These are phyloP conservation scores for Brachypteracias leptosomus DNA, from an alignment of 2,113 vertebrate species.

Conservation along the genomic window DNA sequence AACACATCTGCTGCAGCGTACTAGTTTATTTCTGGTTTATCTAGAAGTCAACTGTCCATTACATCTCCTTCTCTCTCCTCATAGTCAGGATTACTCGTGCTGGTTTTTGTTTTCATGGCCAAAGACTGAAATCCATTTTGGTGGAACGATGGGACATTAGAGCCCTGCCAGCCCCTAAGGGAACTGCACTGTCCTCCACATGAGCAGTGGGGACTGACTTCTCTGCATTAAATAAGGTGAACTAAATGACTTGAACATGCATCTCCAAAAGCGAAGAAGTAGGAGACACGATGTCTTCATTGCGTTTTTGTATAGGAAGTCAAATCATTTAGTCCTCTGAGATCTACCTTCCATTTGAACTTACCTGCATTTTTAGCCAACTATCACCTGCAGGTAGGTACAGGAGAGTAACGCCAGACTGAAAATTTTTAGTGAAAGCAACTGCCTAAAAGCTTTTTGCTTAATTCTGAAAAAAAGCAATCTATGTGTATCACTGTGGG, in stretches of 20 bases:
- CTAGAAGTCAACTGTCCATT: neutral
- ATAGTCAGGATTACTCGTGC: neutral
- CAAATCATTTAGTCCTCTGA: neutral
- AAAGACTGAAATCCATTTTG: neutral
- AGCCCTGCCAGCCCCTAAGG: neutral
- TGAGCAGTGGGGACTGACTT: neutral
- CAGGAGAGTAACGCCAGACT: neutral
- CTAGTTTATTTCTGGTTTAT: neutral
- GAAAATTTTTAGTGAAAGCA: neutral
- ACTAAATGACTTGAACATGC: neutral
- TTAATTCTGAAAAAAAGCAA: neutral
- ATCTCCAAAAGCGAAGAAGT: neutral
- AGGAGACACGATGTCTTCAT: neutral
- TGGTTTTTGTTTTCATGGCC: neutral
- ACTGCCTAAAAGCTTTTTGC: neutral
- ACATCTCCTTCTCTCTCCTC: neutral
- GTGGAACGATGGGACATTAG: neutral
- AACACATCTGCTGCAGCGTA: neutral
- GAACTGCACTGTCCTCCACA: neutral
- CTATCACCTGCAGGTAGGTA: neutral
- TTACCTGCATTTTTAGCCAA: conserved; percentile 35
- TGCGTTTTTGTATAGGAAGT: neutral
- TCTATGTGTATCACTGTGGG: neutral
- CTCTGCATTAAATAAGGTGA: neutral
- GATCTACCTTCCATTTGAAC: neutral